Evolutionary conservation across 1,140 invertebrate genomes (phyloP), one percentile per base, ranked within the genome.

Genomic region (Penaeus japonicus): DNA sequence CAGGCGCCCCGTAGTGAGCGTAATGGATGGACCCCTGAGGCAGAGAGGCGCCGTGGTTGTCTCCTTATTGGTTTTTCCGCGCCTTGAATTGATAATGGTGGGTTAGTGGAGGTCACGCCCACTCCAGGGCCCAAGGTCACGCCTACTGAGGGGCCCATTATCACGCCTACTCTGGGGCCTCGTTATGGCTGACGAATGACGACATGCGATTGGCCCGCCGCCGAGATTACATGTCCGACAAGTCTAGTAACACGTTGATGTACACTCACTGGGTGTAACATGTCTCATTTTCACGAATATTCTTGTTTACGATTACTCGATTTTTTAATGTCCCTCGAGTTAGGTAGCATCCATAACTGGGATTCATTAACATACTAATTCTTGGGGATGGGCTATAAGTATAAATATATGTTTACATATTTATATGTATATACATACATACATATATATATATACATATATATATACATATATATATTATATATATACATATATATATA

Each of bases 21-120:
- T 88, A 88, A 88, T 83, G 80, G 86, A 88, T 88, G 86, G 86
- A 88, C 86, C 86, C 86, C 86, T 82, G 65, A 88, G 86, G 86
- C 86, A 73, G 86, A 87, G 85, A 65, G 85, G 85, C 85, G 85
- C 78, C 85, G 85, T 73, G 86, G 86, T 88, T 88, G 86, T 88
- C 86, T 88, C 86, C 86, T 88, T 88, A 88, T 88, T 88, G 86
- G 86, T 88, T 88, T 88, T 88, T 88, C 86, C 86, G 86, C 86
- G 86, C 86, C 80, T 88, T 88, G 86, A 88, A 88, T 88, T 88
- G 86, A 88, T 88, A 88, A 88, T 88, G 86, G 86, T 83, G 86
- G 86, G 86, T 88, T 88, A 88, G 86, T 88, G 80, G 86, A 83
- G 86, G 86, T 88, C 86, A 83, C 86, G 65, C 86, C 86, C 80